These are phyloP conservation scores for Leptarthrus brevirostris DNA, from an alignment of 2,888 invertebrate species.

Conservation along the genomic window DNA sequence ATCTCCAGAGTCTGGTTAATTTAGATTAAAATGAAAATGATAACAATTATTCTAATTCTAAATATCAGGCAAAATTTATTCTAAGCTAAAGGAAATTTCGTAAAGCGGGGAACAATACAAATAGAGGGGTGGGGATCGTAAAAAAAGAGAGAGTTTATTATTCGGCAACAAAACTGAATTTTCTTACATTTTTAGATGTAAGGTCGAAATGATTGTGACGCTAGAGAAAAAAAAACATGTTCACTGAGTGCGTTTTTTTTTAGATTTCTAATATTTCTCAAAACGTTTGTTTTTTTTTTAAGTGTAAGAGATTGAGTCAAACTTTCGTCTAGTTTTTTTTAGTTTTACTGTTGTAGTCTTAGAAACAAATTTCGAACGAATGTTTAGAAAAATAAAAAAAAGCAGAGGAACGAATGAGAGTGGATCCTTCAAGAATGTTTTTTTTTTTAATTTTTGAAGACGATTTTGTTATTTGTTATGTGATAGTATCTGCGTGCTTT, in stretches of 20 bases:
- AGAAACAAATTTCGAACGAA: conserved; percentile 3
- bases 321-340: conserved; percentile 32
- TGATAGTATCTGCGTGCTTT: conserved; percentile 44
- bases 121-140: not conserved
- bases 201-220: no score
- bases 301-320: conserved; percentile 42
- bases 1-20: not conserved
- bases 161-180: not conserved
- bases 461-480: conserved; percentile 40
- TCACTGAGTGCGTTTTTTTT: conserved; percentile 35
- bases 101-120: not conserved
- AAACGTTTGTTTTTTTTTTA: conserved; percentile 21
- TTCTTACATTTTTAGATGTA: not conserved
- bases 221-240: conserved; percentile 26
- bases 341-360: conserved; percentile 1
- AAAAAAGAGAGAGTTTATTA: not conserved
- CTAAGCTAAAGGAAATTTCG: not conserved
- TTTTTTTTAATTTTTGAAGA: conserved; percentile 15
- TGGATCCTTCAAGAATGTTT: not conserved
- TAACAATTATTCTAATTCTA: not conserved
- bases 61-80: not conserved
- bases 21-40: conserved; percentile 6
- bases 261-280: conserved; percentile 36
- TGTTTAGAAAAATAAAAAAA: not conserved
- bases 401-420: not conserved